Evolutionary conservation across 1,140 invertebrate species (phyloP).

Genomic region (Maniola jurtina): DNA sequence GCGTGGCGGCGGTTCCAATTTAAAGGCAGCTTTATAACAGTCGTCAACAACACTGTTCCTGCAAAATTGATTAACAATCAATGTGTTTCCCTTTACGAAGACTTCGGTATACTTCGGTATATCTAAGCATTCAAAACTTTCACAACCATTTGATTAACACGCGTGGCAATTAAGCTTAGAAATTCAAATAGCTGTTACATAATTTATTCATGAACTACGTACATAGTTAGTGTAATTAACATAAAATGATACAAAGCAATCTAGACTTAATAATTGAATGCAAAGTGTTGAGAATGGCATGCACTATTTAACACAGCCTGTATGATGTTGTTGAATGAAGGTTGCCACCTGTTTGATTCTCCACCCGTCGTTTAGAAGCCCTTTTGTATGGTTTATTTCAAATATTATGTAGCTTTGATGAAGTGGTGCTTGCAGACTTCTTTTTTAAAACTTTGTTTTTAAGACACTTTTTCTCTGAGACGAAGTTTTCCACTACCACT

Average conservation of each 20-base stretch:
- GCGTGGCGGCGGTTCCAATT: too few species aligned
- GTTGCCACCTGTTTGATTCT: constrained; percentile 4
- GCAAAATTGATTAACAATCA: too few species aligned
- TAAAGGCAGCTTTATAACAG: too few species aligned
- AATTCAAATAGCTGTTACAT: constrained; percentile 3
- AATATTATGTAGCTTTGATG: background rate
- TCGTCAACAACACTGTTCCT: too few species aligned
- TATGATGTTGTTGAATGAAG: background rate
- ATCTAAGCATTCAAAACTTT: constrained; percentile 16
- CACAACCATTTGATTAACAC: constrained; percentile 21
- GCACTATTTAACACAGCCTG: background rate
- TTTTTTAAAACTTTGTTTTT: background rate
- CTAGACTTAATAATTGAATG: background rate
- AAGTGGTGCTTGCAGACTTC: background rate
- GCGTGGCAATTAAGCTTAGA: constrained; percentile 11
- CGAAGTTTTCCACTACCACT: too few species aligned
- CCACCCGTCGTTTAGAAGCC: background rate
- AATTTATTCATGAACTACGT: background rate
- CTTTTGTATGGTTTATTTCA: background rate
- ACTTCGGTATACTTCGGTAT: background rate
- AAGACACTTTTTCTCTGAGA: too few species aligned
- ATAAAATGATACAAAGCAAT: background rate
- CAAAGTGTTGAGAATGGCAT: background rate
- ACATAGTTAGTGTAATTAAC: background rate
- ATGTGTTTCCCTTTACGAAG: too few species aligned